phyloP scores from a whole-genome alignment of 35 echinoderm and acorn worm genomes.

The Apostichopus japonicus region DNA sequence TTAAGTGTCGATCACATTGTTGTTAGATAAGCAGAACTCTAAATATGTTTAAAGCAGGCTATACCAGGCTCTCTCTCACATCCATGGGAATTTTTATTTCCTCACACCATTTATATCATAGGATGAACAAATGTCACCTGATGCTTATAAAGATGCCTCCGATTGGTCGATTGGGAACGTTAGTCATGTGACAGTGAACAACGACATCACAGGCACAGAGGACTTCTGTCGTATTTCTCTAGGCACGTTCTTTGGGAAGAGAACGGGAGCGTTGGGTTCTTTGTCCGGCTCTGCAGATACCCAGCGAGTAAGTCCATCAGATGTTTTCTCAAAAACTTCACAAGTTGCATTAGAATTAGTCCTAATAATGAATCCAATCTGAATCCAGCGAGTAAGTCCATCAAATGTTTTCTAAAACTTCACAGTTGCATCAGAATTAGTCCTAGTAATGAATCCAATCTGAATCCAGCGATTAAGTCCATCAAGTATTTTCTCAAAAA shows the following conservation, averaged over 20 bases:
- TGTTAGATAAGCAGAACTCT: too few species aligned
- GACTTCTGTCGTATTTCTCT: constrained; percentile 66
- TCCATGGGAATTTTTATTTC: too few species aligned
- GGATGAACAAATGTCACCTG: constrained; percentile 84
- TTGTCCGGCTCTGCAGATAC: constrained; percentile 60
- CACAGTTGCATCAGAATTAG: too few species aligned
- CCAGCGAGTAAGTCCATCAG: constrained; percentile 53
- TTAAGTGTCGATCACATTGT: too few species aligned
- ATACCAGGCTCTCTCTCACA: too few species aligned
- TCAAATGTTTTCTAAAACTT: too few species aligned
- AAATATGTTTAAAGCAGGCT: too few species aligned
- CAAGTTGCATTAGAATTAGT: background rate
- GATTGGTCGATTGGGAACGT: constrained; percentile 61
- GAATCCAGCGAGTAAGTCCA: too few species aligned
- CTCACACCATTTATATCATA: background rate
- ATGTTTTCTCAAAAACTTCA: background rate
- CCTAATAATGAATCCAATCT: too few species aligned
- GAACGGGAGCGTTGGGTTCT: constrained; percentile 81
- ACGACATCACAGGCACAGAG: constrained; percentile 48
- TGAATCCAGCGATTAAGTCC: too few species aligned
- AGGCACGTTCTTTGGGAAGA: constrained; percentile 63
- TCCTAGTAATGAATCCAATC: too few species aligned
- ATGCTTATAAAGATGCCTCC: constrained; percentile 42
- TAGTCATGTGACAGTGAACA: constrained; percentile 58
- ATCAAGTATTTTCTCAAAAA: too few species aligned